Percentiles rank a stretch among this genome's conserved stretches.
Conservation (phyloP, 2,797 vertebrate species). For the Carcharodon carcharias region DNA sequence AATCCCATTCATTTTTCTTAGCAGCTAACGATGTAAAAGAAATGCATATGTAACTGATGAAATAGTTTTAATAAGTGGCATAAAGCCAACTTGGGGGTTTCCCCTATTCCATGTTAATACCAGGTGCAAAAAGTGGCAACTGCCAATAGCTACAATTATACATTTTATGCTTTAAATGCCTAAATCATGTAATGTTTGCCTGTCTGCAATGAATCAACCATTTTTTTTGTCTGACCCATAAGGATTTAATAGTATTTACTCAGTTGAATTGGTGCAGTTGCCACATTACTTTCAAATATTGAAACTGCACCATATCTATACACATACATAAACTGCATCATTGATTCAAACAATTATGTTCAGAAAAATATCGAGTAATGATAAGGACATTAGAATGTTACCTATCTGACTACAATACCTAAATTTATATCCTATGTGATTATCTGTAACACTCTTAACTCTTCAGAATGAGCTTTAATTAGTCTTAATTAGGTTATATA, state of each 20-base stretch:
- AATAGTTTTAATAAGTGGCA: neutral
- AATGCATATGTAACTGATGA: neutral
- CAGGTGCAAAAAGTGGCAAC: neutral
- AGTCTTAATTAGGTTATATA: neutral
- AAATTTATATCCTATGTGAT: neutral
- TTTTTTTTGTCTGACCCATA: neutral
- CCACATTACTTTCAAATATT: neutral
- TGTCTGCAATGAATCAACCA: slow-evolving; percentile 2
- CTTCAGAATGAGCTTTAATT: neutral
- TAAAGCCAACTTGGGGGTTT: neutral
- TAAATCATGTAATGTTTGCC: neutral
- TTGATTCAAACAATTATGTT: neutral
- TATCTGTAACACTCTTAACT: neutral
- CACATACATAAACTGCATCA: neutral
- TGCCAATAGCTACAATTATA: neutral
- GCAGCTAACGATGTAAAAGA: neutral
- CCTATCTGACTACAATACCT: neutral
- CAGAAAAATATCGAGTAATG: neutral
- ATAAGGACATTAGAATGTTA: neutral
- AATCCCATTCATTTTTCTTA: neutral
- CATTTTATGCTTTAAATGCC: neutral
- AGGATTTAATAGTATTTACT: neutral
- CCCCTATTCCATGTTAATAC: neutral
- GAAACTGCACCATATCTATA: neutral
- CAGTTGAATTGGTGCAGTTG: neutral